Evolutionary conservation across 2,797 vertebrate genomes (phyloP), one percentile per base, ranked within the genome.

Genomic region (Takifugu ocellatus): DNA sequence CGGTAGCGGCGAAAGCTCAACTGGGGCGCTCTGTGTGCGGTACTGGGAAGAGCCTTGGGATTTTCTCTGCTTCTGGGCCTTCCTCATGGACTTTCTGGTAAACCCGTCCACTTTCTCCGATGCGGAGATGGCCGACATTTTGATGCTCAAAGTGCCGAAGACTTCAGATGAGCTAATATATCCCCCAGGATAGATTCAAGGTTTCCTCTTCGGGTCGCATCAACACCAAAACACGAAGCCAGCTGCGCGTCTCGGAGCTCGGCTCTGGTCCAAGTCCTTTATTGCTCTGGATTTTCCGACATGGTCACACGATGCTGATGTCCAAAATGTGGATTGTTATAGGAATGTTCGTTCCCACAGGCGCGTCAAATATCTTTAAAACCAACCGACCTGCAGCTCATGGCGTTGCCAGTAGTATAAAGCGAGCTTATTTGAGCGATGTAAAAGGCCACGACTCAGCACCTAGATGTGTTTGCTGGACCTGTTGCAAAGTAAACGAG

Each of bases 71-170:
- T 92, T 91, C 90, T 96, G 95, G 67, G 94, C 96, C 90, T 97
- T 98, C 88, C 94, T 93, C 92, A 98, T 88, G 26, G 97, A 98
- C 88, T 96, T 97, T 87, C 95, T 93, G 53, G 96, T 98, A 83
- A 99, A 99, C 52, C 97, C 97, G 74, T 98, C 96, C 93, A 97
- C 97, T 91, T 98, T 99, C 92, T 99, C 97, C 72, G 95, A 88
- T 71, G 96, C 95, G 27, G 96, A 95, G 88, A 98, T 94, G 87
- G 94, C 92, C 89, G 94, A 93, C 93, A 98, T 96, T 81, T 88
- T 90, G 83, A 66, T 79, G 75, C 81, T 21, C 21, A 61, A 69
- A 80, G 66, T 54, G 82, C 51, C 64, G 51, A 69, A 65, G 66
- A 68, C 70, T 63, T 78, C 48, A 58, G 61, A 61, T 42, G 21